Conservation (phyloP, 2,113 vertebrate genomes). For the Etheostoma spectabile region DNA sequence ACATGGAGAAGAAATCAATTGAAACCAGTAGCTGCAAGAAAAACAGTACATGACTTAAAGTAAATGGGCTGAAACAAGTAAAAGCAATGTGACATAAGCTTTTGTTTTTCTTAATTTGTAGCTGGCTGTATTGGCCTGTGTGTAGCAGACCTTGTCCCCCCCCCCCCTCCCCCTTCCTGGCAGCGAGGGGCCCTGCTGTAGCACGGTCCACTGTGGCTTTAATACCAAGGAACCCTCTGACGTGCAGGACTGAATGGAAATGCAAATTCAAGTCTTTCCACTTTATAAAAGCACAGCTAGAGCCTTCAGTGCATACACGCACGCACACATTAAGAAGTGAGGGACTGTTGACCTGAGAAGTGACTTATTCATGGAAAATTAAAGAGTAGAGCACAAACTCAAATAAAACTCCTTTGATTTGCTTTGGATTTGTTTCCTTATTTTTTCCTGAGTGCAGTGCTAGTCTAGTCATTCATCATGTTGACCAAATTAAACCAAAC, state of each 20-base stretch:
- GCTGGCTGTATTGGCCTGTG: background rate
- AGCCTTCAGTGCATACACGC: background rate
- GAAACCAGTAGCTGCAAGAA: no score
- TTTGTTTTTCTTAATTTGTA: background rate
- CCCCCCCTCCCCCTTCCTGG: accelerated
- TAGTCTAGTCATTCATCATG: background rate
- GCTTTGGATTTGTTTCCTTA: background rate
- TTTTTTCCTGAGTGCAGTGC: background rate
- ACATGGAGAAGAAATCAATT: background rate
- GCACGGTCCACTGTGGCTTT: background rate
- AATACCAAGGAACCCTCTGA: constrained; percentile 37
- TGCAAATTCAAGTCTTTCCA: background rate
- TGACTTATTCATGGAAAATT: background rate
- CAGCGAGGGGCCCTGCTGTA: constrained; percentile 1
- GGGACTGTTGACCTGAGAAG: no score
- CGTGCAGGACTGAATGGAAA: constrained; percentile 38
- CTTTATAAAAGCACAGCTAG: background rate
- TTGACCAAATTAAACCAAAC: background rate
- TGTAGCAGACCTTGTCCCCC: background rate
- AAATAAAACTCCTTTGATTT: background rate
- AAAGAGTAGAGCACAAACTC: background rate
- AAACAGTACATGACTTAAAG: background rate
- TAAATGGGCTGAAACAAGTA: background rate
- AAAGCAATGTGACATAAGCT: background rate
- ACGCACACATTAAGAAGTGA: no score